These are phyloP conservation scores for Erethizon dorsatum DNA, from an alignment of 2,797 vertebrate species.

Conservation along the genomic window DNA sequence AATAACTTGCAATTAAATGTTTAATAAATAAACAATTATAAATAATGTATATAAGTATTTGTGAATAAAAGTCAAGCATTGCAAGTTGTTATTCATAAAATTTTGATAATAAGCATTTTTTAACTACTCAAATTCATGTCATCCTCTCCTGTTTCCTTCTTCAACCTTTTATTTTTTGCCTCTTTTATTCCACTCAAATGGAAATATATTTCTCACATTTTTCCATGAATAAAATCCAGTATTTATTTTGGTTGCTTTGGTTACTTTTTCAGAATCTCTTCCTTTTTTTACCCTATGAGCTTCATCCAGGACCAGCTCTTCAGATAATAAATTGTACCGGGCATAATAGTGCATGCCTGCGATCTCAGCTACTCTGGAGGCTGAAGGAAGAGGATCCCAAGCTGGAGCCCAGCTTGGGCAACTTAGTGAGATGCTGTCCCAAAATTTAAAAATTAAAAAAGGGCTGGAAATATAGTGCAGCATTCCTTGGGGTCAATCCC, in stretches of 20 bases:
- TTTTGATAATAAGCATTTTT: not conserved
- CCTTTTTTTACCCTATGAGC: not conserved
- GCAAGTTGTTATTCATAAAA: not conserved
- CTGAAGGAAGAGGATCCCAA: not conserved
- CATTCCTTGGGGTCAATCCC: not conserved
- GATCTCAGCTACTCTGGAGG: not conserved
- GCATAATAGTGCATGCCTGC: not conserved
- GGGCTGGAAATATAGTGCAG: not conserved
- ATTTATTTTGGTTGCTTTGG: not conserved
- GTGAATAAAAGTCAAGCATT: not conserved
- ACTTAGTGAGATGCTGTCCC: not conserved
- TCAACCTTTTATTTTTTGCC: not conserved
- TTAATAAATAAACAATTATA: not conserved
- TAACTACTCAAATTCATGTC: not conserved
- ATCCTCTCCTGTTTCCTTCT: not conserved
- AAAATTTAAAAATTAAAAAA: not conserved
- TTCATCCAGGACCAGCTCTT: not conserved
- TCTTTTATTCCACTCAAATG: not conserved
- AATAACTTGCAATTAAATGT: not conserved
- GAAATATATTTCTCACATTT: not conserved
- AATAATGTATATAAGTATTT: not conserved
- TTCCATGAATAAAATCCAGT: not conserved
- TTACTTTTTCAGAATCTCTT: constrained; percentile 20
- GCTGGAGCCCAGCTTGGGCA: not conserved
- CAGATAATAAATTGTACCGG: not conserved